phyloP scores from a whole-genome alignment of 2,113 vertebrate genomes.

The Mustela lutreola region DNA sequence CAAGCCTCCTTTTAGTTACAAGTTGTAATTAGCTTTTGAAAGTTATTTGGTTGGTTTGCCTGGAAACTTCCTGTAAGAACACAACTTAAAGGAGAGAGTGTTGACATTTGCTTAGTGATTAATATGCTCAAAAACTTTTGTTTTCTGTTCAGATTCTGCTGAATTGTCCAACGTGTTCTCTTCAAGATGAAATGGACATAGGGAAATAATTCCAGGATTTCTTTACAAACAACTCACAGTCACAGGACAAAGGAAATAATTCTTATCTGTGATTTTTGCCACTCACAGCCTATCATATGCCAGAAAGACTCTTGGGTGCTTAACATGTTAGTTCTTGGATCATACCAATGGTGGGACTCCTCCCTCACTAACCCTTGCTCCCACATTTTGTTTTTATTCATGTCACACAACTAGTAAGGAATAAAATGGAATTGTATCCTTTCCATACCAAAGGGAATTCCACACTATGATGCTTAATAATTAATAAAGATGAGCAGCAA shows the following conservation, averaged over 20 bases:
- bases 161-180: neutral
- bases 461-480: neutral
- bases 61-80: neutral
- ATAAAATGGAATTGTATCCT: neutral
- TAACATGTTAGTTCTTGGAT: neutral
- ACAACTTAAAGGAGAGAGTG: neutral
- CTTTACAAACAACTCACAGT: neutral
- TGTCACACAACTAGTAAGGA: neutral
- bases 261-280: neutral
- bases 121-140: neutral
- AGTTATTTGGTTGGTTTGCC: neutral
- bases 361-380: neutral
- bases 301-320: neutral
- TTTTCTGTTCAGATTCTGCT: neutral
- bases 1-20: neutral
- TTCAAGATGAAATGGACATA: neutral
- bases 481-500: constrained; percentile 8
- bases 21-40: neutral
- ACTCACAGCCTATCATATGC: neutral
- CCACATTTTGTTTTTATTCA: neutral
- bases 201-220: neutral
- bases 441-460: neutral
- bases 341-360: fast-evolving
- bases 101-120: neutral
- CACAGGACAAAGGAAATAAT: neutral